Base-by-base conservation (phyloP, 2,797 vertebrate genomes). In the Oreonectes daqikongensis region DNA sequence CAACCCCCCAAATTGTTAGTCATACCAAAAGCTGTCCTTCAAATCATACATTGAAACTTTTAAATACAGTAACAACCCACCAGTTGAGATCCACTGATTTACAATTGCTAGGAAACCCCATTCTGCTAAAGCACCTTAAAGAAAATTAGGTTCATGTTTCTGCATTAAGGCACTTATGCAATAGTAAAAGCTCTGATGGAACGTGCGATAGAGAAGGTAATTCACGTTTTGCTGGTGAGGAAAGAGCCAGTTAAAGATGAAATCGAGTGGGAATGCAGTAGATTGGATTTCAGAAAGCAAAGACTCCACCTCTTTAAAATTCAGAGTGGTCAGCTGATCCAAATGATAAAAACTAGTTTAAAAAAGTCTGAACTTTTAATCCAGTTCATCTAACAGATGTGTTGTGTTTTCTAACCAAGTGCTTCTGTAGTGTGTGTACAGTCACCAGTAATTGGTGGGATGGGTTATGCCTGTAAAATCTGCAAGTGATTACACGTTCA, bases 381-480 rank as follows among this genome's bases (percentile, higher is more conserved):
- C 11, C 26, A 7, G n/a, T 1, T n/a, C n/a, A n/a, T n/a, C n/a
- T n/a, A 72, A 8, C 46, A 32, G 30, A 28, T 42, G 11, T 11
- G 40, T 5, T 30, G 38, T 26, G 28, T 44, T 44, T 3, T 59
- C 53, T 71, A 40, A 59, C 18, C 35, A 3, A 10, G n/a, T 42
- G 57, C 20, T 8, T 42, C 5, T 59, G 20, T 44, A 59, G 15
- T 28, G 69, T 70, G 52, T 20, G 17, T 53, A 10, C 30, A 22
- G 69, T 60, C 42, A 46, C 6, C 11, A 2, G 44, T 72, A 46
- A 72, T 61, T 61, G 8, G 40, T 61, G 10, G n/a, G 14, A 32
- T 42, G 44, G 22, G n/a, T 50, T 32, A 53, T 28, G 59, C 9
- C 60, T 71, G 30, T 53, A 35, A 74, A 76, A 66, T 14, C 38